Conservation (phyloP, 2,797 vertebrate species). For the Podarcis siculus region DNA sequence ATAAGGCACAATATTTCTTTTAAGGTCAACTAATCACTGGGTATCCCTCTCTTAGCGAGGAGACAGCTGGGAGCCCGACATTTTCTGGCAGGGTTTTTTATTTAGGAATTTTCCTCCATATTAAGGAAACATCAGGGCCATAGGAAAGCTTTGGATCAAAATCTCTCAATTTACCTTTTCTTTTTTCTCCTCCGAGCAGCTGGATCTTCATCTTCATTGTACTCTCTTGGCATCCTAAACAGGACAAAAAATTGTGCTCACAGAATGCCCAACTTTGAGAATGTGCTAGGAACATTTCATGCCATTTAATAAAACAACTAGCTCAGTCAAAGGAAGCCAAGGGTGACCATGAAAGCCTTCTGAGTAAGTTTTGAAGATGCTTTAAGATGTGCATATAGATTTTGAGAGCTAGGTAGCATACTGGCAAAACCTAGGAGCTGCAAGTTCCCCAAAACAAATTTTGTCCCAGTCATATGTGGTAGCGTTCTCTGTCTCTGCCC, state of each 20-base stretch:
- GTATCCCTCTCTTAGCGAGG: too few species aligned
- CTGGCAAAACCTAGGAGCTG: neutral
- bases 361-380: neutral
- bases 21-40: neutral
- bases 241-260: neutral
- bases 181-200: conserved; percentile 97
- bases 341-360: rapidly evolving
- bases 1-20: neutral
- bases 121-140: neutral
- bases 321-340: rapidly evolving
- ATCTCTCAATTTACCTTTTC: conserved; percentile 84
- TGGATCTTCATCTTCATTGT: conserved; percentile 98
- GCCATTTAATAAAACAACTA: neutral
- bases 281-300: neutral
- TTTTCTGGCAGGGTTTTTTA: neutral
- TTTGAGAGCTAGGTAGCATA: neutral
- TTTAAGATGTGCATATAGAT: neutral
- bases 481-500: neutral
- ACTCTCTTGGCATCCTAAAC: conserved; percentile 96
- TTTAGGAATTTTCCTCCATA: neutral
- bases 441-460: too few species aligned
- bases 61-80: neutral
- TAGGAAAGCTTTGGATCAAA: neutral
- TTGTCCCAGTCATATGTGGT: neutral
- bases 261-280: neutral